These are phyloP conservation scores for Gadopsis marmoratus DNA, from an alignment of 2,797 vertebrate species.

Conservation along the genomic window DNA sequence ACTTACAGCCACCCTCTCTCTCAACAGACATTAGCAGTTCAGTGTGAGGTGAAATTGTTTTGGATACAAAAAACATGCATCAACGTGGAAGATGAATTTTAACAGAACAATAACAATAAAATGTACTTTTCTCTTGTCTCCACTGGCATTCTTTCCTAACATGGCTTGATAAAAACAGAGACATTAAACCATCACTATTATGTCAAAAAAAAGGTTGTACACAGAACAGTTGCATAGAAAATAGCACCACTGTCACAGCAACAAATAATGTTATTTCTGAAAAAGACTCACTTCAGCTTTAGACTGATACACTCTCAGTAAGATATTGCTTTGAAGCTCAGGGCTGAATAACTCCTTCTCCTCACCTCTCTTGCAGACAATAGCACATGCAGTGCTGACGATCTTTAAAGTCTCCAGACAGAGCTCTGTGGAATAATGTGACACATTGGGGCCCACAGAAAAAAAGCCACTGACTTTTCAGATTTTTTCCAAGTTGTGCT, in stretches of 20 bases:
- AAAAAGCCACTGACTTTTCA: not conserved
- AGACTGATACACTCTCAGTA: constrained; percentile 1
- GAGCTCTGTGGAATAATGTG: not conserved
- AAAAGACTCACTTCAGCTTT: not conserved
- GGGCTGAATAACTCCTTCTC: not conserved
- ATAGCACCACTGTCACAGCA: not conserved
- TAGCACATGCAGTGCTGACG: not conserved
- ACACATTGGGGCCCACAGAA: not conserved
- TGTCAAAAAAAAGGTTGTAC: not conserved
- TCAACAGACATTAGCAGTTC: not conserved
- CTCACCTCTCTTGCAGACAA: not conserved
- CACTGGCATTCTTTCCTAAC: not conserved
- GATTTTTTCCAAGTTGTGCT: not conserved
- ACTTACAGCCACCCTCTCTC: not conserved
- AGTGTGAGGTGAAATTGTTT: not conserved
- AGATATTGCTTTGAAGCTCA: constrained; percentile 7
- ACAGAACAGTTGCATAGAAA: not conserved
- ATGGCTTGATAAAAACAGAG: not conserved
- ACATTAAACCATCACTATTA: not conserved
- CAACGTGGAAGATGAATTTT: not conserved
- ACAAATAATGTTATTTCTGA: not conserved
- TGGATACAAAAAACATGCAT: not conserved
- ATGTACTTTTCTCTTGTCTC: not conserved
- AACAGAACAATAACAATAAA: constrained; percentile 10
- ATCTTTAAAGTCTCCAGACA: not conserved